Conservation (phyloP, 2,797 vertebrate species). For the Brachymystax lenok region DNA sequence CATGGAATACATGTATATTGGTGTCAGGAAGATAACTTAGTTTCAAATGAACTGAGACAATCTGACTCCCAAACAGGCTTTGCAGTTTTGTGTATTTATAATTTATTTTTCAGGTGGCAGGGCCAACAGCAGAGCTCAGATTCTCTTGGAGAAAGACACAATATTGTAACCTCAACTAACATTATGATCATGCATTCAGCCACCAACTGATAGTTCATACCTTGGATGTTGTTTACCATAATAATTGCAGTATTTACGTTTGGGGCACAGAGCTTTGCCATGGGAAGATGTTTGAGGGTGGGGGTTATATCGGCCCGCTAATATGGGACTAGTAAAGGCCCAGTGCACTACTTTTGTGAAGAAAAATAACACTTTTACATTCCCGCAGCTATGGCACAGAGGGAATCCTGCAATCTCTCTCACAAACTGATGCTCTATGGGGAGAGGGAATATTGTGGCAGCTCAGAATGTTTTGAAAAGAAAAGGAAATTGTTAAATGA, state of each 20-base stretch:
- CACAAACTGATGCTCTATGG: conserved; percentile 22
- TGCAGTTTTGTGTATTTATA: conserved; percentile 49
- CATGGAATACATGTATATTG: conserved; percentile 59
- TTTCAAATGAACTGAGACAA: conserved; percentile 62
- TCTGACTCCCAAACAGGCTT: conserved; percentile 42
- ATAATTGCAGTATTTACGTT: conserved; percentile 47
- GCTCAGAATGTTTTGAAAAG: conserved; percentile 32
- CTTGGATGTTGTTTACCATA: conserved; percentile 31
- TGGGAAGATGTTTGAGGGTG: too few relatives aligned
- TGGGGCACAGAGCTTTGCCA: conserved; percentile 14
- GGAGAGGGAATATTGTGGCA: conserved; percentile 36
- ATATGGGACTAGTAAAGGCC: too few relatives aligned
- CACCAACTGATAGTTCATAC: conserved; percentile 7
- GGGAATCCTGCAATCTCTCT: conserved; percentile 31
- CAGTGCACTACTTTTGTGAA: too few relatives aligned
- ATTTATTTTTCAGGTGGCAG: conserved; percentile 56
- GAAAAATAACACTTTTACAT: too few relatives aligned
- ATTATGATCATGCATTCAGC: background rate
- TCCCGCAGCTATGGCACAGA: background rate
- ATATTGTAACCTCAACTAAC: background rate
- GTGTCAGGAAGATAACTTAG: conserved; percentile 64
- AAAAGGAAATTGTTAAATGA: conserved; percentile 28
- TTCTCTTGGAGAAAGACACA: conserved; percentile 19
- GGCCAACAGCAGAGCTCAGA: conserved; percentile 21
- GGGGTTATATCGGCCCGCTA: too few relatives aligned